Evolutionary conservation across 2,888 invertebrate species (phyloP).

Genomic region (Lymantria dispar): DNA sequence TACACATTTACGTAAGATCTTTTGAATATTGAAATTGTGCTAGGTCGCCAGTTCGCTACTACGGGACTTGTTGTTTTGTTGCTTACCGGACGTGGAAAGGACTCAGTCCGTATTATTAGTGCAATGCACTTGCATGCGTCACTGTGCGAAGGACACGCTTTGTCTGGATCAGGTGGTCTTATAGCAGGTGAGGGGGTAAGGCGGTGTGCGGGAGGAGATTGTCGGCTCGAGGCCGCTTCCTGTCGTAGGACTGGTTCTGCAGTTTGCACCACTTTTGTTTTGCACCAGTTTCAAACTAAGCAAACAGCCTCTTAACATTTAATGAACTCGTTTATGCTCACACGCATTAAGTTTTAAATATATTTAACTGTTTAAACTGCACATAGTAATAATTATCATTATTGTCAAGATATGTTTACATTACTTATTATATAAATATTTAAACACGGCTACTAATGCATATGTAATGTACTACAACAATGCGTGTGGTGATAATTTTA

Average conservation of each 20-base stretch:
- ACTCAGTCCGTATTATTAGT: slow-evolving; percentile 63
- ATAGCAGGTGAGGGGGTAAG: slow-evolving; percentile 39
- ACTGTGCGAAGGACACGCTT: slow-evolving; percentile 76
- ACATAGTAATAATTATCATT: slow-evolving; percentile 17
- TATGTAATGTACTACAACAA: neutral
- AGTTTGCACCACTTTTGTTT: slow-evolving; percentile 74
- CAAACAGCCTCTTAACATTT: slow-evolving; percentile 64
- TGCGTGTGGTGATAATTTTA: neutral
- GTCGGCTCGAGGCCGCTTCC: slow-evolving; percentile 73
- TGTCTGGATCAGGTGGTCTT: slow-evolving; percentile 76
- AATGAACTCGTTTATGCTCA: slow-evolving; percentile 31
- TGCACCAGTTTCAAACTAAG: slow-evolving; percentile 75
- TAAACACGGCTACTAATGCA: neutral
- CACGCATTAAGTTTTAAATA: neutral
- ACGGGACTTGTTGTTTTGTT: slow-evolving; percentile 46
- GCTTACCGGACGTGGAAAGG: slow-evolving; percentile 69
- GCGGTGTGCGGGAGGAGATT: slow-evolving; percentile 22
- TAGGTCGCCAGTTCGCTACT: slow-evolving; percentile 15
- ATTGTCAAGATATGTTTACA: slow-evolving; percentile 10
- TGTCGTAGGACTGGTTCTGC: slow-evolving; percentile 77
- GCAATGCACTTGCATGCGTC: slow-evolving; percentile 79
- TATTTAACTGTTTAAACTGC: slow-evolving; percentile 19
- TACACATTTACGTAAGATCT: slow-evolving; percentile 18
- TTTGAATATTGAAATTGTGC: slow-evolving; percentile 12
- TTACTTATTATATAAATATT: neutral